Evolutionary conservation across 2,113 vertebrate genomes (phyloP).

Genomic region (Phylloscopus trochilus): DNA sequence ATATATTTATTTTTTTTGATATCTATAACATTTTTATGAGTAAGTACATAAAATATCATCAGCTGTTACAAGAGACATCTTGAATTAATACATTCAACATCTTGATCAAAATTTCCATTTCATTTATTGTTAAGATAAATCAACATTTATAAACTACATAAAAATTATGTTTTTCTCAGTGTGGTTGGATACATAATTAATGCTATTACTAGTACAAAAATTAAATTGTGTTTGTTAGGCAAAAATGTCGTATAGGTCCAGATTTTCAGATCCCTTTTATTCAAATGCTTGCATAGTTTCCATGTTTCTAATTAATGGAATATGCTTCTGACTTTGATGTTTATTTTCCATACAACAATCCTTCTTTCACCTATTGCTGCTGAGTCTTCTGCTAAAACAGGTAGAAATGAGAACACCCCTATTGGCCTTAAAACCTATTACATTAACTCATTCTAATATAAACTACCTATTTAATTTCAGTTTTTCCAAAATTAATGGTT

Average conservation of each 20-base stretch:
- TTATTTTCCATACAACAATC: not conserved
- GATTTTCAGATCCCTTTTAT: not conserved
- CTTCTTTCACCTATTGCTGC: not conserved
- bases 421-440: not conserved
- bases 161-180: conserved; percentile 28
- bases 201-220: not conserved
- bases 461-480: not conserved
- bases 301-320: not conserved
- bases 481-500: not conserved
- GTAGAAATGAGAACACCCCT: not conserved
- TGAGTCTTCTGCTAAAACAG: not conserved
- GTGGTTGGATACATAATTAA: not conserved
- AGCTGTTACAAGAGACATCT: conserved; percentile 17
- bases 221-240: not conserved
- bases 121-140: conserved; percentile 52
- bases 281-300: not conserved
- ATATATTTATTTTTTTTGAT: conserved; percentile 48
- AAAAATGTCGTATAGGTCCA: not conserved
- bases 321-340: not conserved
- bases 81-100: conserved; percentile 16
- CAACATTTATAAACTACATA: not conserved
- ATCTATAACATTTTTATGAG: conserved; percentile 45
- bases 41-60: conserved; percentile 26
- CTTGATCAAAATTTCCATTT: conserved; percentile 57
- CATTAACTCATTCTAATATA: not conserved